Conservation (phyloP, 2,888 invertebrate genomes). For the Drosophila limbata region DNA sequence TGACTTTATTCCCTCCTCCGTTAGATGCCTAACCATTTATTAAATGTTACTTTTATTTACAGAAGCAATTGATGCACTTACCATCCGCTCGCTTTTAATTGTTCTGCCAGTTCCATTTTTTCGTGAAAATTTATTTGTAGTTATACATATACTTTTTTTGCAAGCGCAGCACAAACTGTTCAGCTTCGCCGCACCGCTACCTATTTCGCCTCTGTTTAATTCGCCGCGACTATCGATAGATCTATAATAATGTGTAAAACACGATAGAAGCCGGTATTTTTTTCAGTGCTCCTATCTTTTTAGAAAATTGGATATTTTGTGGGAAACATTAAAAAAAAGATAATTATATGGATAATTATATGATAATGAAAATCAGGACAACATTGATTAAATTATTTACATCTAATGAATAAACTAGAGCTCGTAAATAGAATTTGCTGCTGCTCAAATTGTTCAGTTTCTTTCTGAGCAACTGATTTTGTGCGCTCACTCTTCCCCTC, state of each 20-base stretch:
- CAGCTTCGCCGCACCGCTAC: constrained; percentile 24
- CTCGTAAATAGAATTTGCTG: too few species aligned
- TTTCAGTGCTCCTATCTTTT: too few species aligned
- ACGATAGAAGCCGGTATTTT: too few species aligned
- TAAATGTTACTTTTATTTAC: not conserved
- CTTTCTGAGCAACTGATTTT: too few species aligned
- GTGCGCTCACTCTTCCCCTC: too few species aligned
- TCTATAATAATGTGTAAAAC: not conserved
- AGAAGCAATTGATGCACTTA: constrained; percentile 81
- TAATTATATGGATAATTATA: too few species aligned
- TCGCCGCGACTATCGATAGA: constrained; percentile 9
- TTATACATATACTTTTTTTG: constrained; percentile 37
- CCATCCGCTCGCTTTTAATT: constrained; percentile 89
- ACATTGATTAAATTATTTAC: too few species aligned
- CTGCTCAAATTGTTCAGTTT: too few species aligned
- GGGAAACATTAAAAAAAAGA: too few species aligned
- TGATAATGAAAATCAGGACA: too few species aligned
- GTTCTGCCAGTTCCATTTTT: constrained; percentile 88
- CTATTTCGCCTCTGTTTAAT: constrained; percentile 13
- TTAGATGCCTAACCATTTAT: constrained; percentile 87
- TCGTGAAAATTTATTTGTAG: constrained; percentile 39
- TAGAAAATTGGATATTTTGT: too few species aligned
- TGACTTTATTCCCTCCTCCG: constrained; percentile 89
- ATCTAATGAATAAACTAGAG: too few species aligned
- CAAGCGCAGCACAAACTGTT: constrained; percentile 46